Base-by-base conservation (phyloP, 2,888 invertebrate species). In the Quadroppia sp. region DNA sequence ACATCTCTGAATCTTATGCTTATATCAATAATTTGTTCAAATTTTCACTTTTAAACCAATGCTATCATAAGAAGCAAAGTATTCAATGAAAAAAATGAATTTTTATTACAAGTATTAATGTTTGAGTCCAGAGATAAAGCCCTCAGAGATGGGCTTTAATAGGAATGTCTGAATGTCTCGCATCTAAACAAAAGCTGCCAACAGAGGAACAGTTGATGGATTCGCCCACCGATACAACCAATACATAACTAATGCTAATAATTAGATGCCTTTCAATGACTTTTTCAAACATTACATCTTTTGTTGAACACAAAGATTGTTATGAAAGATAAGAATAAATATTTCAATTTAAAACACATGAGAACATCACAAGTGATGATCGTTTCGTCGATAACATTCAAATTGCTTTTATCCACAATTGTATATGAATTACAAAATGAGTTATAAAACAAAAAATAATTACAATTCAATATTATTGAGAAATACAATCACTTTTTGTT, bases 211-310 rank as follows among this genome's bases (percentile, higher is more conserved):
- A 61, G 30, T 61, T 61, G 61, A 61, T 61, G 61, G 61, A 61
- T 61, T 61, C 61, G 61, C 61, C 61, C 61, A 61, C 61, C 53
- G 25, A 20, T 53, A 53, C 53, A 53, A 53, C 53, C 61, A 61
- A 61, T 32, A 30, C 32, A 61, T 61, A 17, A 11, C 32, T 36
- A 61, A 30, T 61, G 61, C 28, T 61, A 28, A 61, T 61, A 36
- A 61, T 61, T 61, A 61, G 28, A 23, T 61, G 61, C 61, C 61
- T 61, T 36, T 61, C 32, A 61, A 61, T 61, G 36, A 61, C 36
- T 53, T 53, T 53, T 17, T 17, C 59, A 15, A 61, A 61, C 30
- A 61, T 28, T 61, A 61, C 25, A 61, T 32, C 61, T 61, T 61
- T 61, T 61, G 61, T 61, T 61, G 61, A 32, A 32, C 4, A 17